Conservation (phyloP, 1,140 invertebrate species). For the Drosophila setifemur region DNA sequence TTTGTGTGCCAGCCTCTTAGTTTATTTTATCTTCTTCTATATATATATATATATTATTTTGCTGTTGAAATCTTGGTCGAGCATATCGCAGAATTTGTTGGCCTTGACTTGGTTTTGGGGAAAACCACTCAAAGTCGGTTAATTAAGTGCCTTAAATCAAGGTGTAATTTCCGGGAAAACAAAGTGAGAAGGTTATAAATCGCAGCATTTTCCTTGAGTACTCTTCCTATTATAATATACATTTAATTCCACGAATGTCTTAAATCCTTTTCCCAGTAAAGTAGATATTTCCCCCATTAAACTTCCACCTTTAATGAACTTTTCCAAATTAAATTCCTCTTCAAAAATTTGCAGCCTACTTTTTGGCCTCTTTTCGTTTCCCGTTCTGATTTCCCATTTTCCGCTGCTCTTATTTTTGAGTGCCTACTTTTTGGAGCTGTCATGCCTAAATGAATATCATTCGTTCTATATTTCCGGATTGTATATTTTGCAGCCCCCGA, state of each 20-base stretch:
- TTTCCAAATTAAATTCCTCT: no score
- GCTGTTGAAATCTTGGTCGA: slow-evolving; percentile 1
- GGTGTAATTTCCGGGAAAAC: not conserved
- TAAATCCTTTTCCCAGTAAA: no score
- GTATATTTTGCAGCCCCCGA: slow-evolving; percentile 12
- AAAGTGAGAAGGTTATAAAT: no score
- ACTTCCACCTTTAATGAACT: no score
- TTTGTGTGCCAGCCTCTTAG: slow-evolving; percentile 14
- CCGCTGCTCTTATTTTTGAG: no score
- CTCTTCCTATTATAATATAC: no score
- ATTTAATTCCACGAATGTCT: no score
- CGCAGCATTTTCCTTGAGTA: no score
- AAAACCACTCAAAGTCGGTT: not conserved
- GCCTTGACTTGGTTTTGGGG: not conserved
- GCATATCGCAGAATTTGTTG: slow-evolving; percentile 7
- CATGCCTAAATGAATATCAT: slow-evolving; percentile 8
- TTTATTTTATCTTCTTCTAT: slow-evolving; percentile 7
- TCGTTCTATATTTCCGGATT: not conserved
- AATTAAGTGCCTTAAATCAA: slow-evolving; percentile 1
- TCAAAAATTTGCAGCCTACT: no score
- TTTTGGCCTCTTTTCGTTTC: no score
- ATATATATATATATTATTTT: not conserved
- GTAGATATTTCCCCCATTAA: no score
- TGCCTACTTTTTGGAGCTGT: not conserved
- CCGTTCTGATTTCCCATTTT: no score